phyloP scores from a whole-genome alignment of 2,888 invertebrate species.

The Leptarthrus brevirostris region DNA sequence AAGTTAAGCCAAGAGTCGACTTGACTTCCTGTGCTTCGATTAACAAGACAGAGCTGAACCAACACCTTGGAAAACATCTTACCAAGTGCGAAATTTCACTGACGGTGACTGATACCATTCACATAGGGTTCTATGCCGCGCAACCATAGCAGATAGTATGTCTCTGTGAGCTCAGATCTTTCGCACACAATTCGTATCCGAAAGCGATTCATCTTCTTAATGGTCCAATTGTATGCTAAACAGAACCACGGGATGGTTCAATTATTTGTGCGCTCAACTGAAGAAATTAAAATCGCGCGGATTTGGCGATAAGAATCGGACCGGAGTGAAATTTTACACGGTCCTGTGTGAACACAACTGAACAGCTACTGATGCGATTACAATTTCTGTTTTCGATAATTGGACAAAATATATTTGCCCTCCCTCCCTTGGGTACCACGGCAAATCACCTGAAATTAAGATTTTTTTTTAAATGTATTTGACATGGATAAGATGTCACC shows the following conservation, averaged over 20 bases:
- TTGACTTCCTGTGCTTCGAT: constrained; percentile 53
- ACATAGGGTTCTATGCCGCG: neutral
- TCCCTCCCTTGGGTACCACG: neutral
- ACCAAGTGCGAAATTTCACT: constrained; percentile 30
- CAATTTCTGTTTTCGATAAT: neutral
- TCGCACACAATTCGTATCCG: constrained; percentile 57
- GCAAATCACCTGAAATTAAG: neutral
- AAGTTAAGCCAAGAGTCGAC: constrained; percentile 53
- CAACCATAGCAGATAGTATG: neutral
- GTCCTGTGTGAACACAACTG: constrained; percentile 10
- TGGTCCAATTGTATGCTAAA: constrained; percentile 58
- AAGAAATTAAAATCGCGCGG: constrained; percentile 42
- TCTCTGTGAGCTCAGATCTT: constrained; percentile 49
- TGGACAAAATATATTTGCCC: neutral
- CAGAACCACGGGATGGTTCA: constrained; percentile 49
- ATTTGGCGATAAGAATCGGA: constrained; percentile 44
- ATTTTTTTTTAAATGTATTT: constrained; percentile 9
- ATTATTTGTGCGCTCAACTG: constrained; percentile 46
- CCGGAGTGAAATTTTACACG: constrained; percentile 23
- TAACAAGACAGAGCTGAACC: constrained; percentile 25
- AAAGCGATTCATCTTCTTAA: constrained; percentile 57
- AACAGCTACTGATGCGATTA: constrained; percentile 7
- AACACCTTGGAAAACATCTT: constrained; percentile 34
- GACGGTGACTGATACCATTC: constrained; percentile 16
- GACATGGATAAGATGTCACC: neutral